Evolutionary conservation across 1,140 invertebrate species (phyloP), one percentile per base, ranked within the genome.

Genomic region (Maniola jurtina): DNA sequence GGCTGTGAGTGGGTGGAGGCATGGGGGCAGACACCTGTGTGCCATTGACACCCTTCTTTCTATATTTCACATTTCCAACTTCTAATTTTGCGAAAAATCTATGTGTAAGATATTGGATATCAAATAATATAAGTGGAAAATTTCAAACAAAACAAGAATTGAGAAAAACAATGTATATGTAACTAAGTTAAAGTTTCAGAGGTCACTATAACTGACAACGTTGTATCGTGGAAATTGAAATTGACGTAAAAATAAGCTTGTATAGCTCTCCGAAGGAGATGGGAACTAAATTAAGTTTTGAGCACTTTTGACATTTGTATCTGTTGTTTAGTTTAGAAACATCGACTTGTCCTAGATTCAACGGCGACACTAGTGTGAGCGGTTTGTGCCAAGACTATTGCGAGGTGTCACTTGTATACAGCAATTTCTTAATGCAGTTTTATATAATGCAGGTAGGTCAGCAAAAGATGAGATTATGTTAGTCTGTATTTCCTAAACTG

Each of bases 361-460:
- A 48, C 61, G 52, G 52, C 55, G 54, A 65, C 59, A 58, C 16
- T 56, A 55, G 64, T 62, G 52, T 55, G 61, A 58, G 33, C 52
- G 42, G 66, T 64, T 71, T 63, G 59, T 64, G 64, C 72, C 70
- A 75, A 83, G 79, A 84, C 78, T 75, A 73, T 82, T 70, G 52
- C 45, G 64, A 62, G 67, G 72, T 71, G 70, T 81, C 80, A 75
- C 67, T 80, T 75, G 63, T 69, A 68, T 79, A 79, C 77, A 80
- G 75, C 78, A 87, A 83, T 82, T 84, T 71, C 52, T 71, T 82
- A 84, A 83, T 82, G 78, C 78, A 85, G 75, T 83, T 85, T 80
- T 73, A 74, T 6, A 52, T 9, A 52, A 2, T 52, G 3, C 15
- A 15, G 48, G 10, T 52, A 13, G 15, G 48, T 52, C 10, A 16